Evolutionary conservation across 2,888 invertebrate genomes (phyloP).

Genomic region (Serrognathus titanus): DNA sequence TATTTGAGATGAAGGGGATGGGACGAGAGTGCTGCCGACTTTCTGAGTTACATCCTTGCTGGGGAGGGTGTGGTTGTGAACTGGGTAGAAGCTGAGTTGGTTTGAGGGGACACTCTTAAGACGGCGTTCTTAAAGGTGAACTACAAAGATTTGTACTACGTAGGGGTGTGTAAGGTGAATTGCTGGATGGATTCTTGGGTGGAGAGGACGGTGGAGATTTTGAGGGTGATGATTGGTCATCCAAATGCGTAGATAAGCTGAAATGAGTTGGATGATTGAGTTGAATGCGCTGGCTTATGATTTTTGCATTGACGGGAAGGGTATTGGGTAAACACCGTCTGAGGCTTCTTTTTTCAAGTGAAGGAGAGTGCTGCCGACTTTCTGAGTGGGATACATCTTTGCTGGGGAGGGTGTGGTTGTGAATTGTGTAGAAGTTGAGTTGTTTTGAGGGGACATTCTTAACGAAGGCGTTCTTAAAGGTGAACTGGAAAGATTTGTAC

Average conservation of each 20-base stretch:
- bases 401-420: conserved; percentile 4
- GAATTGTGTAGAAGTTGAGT: conserved; percentile 11
- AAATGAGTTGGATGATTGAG: conserved; percentile 37
- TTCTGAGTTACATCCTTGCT: conserved; percentile 10
- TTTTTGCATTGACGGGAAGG: conserved; percentile 55
- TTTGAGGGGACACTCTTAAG: conserved; percentile 14
- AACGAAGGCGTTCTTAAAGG: conserved; percentile 15
- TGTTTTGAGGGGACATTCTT: conserved; percentile 14
- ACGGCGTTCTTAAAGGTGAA: conserved; percentile 19
- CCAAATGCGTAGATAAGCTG: conserved; percentile 29
- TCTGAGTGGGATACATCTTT: conserved; percentile 12
- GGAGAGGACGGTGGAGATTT: conserved; percentile 42
- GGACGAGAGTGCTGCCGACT: not conserved
- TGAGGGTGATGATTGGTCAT: conserved; percentile 24
- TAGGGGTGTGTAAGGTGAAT: conserved; percentile 40
- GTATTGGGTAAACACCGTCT: conserved; percentile 52
- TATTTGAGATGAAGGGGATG: conserved; percentile 7
- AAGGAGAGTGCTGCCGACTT: conserved; percentile 5
- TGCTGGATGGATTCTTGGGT: conserved; percentile 37
- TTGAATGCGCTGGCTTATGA: conserved; percentile 40
- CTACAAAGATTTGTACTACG: conserved; percentile 35
- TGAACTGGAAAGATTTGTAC: conserved; percentile 32
- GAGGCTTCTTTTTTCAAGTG: too few relatives aligned
- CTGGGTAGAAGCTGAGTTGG: conserved; percentile 10
- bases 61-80: conserved; percentile 7